Base-by-base conservation (phyloP, 2,888 invertebrate species). In the Xestia xanthographa region DNA sequence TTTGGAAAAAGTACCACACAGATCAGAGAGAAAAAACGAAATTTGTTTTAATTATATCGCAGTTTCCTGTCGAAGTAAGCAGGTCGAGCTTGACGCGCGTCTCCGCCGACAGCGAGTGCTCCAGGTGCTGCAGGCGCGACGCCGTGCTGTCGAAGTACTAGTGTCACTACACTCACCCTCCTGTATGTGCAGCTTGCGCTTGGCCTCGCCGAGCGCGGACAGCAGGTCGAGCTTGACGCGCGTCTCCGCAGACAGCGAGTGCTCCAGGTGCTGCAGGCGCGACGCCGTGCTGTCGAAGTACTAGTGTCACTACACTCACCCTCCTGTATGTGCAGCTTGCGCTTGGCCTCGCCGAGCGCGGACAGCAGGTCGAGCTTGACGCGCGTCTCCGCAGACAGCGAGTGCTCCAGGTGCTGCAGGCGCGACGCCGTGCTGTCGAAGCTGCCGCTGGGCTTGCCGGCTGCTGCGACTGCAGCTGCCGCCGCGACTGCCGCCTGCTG, bases 301-400 rank as follows among this genome's bases (percentile, higher is more conserved):
- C 26, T 26, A 56, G 56, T 56, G 56, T 56, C 2, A 56, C 26
- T 17, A 26, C 87, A 97, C 96, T 93, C 98, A 99, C 99, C 97
- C 90, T 98, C 98, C 95, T 98, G 97, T 93, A 98, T 98, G 95
- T 98, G 98, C 91, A 99, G 97, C 94, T 98, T 98, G 75, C 99
- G 97, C 95, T 99, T 99, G 86, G 99, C 99, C 94, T 99, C 99
- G 56, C 99, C 99, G 72, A 99, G 98, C 85, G 99, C 99, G 85
- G 99, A 99, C 96, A 99, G 99, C 92, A 99, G 97, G 97, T 99
- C 99, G 91, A 99, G 97, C 97, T 99, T 99, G 95, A 99, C 98
- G 90, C 99, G 97, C 88, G 99, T 99, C 97, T 99, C 99, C 67
- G 99, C 99, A 83, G 99, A 99, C 87, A 99, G 97, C 92, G 98